Evolutionary conservation across 2,797 vertebrate genomes (phyloP).

Genomic region (Diplodus puntazzo): DNA sequence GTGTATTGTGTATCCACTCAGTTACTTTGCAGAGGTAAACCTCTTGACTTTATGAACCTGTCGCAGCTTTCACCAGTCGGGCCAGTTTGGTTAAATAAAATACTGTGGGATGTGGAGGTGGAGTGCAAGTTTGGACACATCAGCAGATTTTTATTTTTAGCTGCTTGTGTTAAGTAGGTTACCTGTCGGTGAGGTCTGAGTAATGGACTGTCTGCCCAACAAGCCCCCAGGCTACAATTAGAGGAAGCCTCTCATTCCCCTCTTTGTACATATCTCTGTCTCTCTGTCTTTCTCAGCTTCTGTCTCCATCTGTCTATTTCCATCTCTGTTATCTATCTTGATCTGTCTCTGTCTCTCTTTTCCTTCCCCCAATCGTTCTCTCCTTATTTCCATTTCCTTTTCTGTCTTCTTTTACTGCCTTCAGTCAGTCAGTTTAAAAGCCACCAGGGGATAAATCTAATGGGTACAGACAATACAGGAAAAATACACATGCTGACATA

Average conservation of each 20-base stretch:
- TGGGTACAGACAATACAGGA: constrained; percentile 16
- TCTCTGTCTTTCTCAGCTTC: constrained; percentile 22
- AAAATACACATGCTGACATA: background rate
- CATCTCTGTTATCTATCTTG: constrained; percentile 43
- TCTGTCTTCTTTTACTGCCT: constrained; percentile 34
- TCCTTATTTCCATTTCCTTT: constrained; percentile 33
- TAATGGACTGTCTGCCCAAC: constrained; percentile 76
- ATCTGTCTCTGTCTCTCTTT: constrained; percentile 29
- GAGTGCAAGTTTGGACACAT: constrained; percentile 59
- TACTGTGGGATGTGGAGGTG: constrained; percentile 39
- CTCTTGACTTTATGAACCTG: constrained; percentile 23
- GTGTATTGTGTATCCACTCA: background rate
- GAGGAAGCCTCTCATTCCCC: constrained; percentile 65
- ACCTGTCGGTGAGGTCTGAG: constrained; percentile 75
- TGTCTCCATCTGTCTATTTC: constrained; percentile 34
- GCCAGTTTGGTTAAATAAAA: constrained; percentile 21
- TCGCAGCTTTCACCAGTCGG: constrained; percentile 18
- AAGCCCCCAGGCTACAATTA: constrained; percentile 79
- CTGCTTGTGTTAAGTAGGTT: constrained; percentile 71
- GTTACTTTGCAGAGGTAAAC: constrained; percentile 1
- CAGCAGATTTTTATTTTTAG: constrained; percentile 77
- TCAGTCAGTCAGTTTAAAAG: constrained; percentile 57
- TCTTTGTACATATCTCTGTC: constrained; percentile 52
- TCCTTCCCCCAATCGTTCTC: background rate
- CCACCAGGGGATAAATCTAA: constrained; percentile 52